Conservation (phyloP, 2,888 invertebrate species). For the Acheta domesticus region DNA sequence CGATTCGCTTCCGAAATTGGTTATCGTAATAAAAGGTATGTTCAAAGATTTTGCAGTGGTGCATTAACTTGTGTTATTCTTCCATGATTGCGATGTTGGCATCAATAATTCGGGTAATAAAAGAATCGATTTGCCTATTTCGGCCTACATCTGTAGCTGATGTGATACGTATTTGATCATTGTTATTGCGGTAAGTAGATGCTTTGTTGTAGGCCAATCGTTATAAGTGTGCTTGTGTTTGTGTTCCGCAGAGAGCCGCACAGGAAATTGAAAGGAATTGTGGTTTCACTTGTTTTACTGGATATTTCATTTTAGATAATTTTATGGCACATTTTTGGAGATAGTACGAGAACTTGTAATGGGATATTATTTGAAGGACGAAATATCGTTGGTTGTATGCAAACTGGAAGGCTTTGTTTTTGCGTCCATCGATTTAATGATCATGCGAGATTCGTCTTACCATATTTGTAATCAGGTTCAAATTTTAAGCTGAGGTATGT, state of each 20-base stretch:
- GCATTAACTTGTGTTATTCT: not conserved
- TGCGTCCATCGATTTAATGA: too few species aligned
- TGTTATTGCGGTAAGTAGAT: not conserved
- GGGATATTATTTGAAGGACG: too few species aligned
- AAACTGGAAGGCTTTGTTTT: too few species aligned
- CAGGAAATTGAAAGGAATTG: not conserved
- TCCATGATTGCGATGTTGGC: conserved; percentile 18
- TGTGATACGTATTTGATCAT: not conserved
- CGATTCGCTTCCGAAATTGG: not conserved
- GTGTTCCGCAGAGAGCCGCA: not conserved
- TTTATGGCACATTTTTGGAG: not conserved
- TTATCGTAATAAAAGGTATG: not conserved
- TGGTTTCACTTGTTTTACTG: not conserved
- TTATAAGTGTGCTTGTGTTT: not conserved
- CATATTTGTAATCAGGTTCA: too few species aligned
- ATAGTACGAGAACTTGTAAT: too few species aligned
- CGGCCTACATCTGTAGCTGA: not conserved
- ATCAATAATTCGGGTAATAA: conserved; percentile 18
- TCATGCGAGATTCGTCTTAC: too few species aligned
- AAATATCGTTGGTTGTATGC: too few species aligned
- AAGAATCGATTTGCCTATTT: conserved; percentile 18
- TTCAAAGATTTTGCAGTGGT: not conserved
- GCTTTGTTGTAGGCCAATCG: conserved; percentile 1
- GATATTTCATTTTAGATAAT: not conserved
- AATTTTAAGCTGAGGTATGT: too few species aligned